Conservation (phyloP, 37 sponge, comb jelly and placozoan species). For the Theonella swinhoei region DNA sequence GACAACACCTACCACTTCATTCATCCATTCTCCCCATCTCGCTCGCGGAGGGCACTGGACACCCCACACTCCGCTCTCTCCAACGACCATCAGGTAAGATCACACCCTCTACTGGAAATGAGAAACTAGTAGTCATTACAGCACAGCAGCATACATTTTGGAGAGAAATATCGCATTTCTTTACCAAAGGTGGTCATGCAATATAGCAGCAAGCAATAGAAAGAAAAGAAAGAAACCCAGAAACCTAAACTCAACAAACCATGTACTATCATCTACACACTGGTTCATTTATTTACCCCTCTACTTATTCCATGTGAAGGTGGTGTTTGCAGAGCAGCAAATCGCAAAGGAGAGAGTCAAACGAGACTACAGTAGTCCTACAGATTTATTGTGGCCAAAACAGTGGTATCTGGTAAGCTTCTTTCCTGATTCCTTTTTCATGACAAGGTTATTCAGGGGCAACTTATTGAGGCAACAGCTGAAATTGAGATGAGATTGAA, state of each 20-base stretch:
- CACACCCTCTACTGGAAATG: no score
- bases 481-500: no score
- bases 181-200: not conserved
- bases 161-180: no score
- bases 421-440: not conserved
- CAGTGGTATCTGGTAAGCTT: constrained; percentile 93
- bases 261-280: no score
- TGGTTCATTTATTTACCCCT: no score
- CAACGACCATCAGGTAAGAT: constrained; percentile 40
- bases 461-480: no score
- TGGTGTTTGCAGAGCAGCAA: constrained; percentile 85
- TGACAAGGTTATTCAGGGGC: no score
- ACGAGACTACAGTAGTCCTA: constrained; percentile 32
- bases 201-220: no score
- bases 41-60: constrained; percentile 32
- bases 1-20: constrained; percentile 70
- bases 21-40: constrained; percentile 29
- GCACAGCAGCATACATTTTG: no score
- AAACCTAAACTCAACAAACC: no score
- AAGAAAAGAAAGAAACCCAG: no score
- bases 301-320: constrained; percentile 36
- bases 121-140: no score
- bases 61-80: constrained; percentile 41
- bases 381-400: constrained; percentile 55
- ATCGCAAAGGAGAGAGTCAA: constrained; percentile 66